These are phyloP conservation scores for Rhinophrynus dorsalis DNA, from an alignment of 2,797 vertebrate species.

Conservation along the genomic window DNA sequence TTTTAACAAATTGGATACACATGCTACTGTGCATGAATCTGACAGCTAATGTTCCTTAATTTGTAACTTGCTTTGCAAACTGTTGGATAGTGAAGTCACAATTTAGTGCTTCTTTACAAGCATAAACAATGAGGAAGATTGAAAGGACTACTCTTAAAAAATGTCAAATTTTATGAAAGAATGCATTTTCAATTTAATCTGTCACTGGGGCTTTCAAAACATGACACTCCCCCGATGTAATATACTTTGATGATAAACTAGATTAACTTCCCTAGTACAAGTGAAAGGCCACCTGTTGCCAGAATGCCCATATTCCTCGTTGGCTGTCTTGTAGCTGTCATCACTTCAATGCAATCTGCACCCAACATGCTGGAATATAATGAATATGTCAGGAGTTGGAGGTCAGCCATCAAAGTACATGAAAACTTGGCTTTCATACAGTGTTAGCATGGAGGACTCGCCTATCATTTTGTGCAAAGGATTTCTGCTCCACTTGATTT, in stretches of 20 bases:
- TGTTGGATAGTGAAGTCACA: slow-evolving; percentile 56
- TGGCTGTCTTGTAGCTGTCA: slow-evolving; percentile 84
- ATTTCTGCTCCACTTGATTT: slow-evolving; percentile 81
- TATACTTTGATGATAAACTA: slow-evolving; percentile 81
- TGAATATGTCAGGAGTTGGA: slow-evolving; percentile 84
- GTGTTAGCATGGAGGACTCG: slow-evolving; percentile 75
- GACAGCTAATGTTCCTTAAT: slow-evolving; percentile 54
- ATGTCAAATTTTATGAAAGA: slow-evolving; percentile 68
- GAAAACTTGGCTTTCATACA: slow-evolving; percentile 78
- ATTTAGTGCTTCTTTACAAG: slow-evolving; percentile 62
- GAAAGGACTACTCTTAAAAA: slow-evolving; percentile 64
- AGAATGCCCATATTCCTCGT: slow-evolving; percentile 77
- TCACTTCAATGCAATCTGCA: slow-evolving; percentile 75
- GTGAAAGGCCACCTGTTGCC: slow-evolving; percentile 82
- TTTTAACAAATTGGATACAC: slow-evolving; percentile 9
- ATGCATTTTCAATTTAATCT: slow-evolving; percentile 72
- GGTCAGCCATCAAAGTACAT: slow-evolving; percentile 84
- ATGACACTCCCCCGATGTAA: slow-evolving; percentile 75
- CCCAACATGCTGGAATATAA: slow-evolving; percentile 80
- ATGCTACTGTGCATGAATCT: slow-evolving; percentile 48
- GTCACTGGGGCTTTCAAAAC: slow-evolving; percentile 71
- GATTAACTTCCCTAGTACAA: slow-evolving; percentile 79
- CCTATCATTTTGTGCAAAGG: slow-evolving; percentile 75
- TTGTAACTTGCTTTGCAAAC: slow-evolving; percentile 54
- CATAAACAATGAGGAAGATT: slow-evolving; percentile 64